Percentiles rank a stretch among this genome's conserved stretches.
Evolutionary conservation across 30 jellyfish, hydroid and myxozoan species (phyloP).

Genomic region (Clytia hemisphaerica): DNA sequence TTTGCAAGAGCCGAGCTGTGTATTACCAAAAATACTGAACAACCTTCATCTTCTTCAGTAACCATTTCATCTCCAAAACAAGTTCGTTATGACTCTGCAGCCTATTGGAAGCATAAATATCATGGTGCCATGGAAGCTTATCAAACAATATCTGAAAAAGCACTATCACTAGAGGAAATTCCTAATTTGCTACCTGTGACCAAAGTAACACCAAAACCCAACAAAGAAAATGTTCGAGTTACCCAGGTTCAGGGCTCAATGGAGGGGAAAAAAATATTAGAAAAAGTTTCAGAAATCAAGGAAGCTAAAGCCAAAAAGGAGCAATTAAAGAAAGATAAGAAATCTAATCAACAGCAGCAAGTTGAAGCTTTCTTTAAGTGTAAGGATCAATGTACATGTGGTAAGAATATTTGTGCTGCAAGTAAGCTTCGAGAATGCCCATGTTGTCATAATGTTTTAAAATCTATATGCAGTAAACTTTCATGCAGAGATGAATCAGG

Average conservation of each 20-base stretch:
- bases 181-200: no score
- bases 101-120: not conserved
- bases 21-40: not conserved
- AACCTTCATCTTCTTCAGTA: no score
- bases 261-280: not conserved
- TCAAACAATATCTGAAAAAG: no score
- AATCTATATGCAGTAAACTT: no score
- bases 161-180: no score
- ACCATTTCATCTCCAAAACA: not conserved
- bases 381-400: no score
- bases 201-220: not conserved
- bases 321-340: not conserved
- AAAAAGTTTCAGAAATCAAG: slow-evolving; percentile 17
- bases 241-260: slow-evolving; percentile 21
- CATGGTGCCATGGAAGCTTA: slow-evolving; percentile 13
- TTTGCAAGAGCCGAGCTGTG: slow-evolving; percentile 3
- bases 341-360: not conserved
- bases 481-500: no score
- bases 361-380: no score
- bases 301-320: slow-evolving; percentile 14
- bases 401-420: no score
- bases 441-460: no score
- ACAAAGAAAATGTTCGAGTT: slow-evolving; percentile 8
- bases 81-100: no score
- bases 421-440: no score